Evolutionary conservation across 1,140 invertebrate genomes (phyloP).

Genomic region (Drosophila grimshawi): DNA sequence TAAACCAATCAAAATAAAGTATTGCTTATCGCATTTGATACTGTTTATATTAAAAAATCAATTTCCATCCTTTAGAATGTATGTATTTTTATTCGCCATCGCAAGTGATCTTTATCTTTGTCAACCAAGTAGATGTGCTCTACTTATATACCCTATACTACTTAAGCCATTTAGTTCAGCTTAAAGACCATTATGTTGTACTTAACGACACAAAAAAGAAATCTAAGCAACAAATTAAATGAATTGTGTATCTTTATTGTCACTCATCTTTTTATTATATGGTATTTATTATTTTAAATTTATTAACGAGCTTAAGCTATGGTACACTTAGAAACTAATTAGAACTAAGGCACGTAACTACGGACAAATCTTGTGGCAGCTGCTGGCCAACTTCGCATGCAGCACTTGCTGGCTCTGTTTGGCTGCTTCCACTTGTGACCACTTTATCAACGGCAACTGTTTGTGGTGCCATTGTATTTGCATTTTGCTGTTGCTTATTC

Average conservation of each 20-base stretch:
- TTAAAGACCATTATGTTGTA: too few relatives aligned
- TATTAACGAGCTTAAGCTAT: slow-evolving; percentile 27
- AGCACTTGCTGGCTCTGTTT: not conserved
- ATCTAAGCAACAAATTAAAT: slow-evolving; percentile 9
- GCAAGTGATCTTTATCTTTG: too few relatives aligned
- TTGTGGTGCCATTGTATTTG: slow-evolving; percentile 15
- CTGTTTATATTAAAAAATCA: too few relatives aligned
- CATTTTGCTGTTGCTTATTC: not conserved
- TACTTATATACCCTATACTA: too few relatives aligned
- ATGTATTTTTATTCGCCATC: too few relatives aligned
- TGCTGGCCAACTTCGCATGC: slow-evolving; percentile 22
- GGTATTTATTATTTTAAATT: slow-evolving; percentile 1
- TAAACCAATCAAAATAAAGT: too few relatives aligned
- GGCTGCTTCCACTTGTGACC: not conserved
- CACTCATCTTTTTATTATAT: slow-evolving; percentile 31
- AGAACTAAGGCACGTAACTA: slow-evolving; percentile 56
- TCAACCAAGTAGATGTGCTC: too few relatives aligned
- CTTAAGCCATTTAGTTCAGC: too few relatives aligned
- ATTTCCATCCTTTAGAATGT: too few relatives aligned
- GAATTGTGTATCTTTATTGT: slow-evolving; percentile 3
- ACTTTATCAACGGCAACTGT: not conserved
- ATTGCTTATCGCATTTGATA: too few relatives aligned
- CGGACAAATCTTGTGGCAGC: slow-evolving; percentile 62
- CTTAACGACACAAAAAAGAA: not conserved
- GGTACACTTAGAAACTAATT: slow-evolving; percentile 55